Evolutionary conservation across 64 coral and sea anemone genomes (phyloP), one percentile per base, ranked within the genome.

Genomic region (Montipora foliosa): DNA sequence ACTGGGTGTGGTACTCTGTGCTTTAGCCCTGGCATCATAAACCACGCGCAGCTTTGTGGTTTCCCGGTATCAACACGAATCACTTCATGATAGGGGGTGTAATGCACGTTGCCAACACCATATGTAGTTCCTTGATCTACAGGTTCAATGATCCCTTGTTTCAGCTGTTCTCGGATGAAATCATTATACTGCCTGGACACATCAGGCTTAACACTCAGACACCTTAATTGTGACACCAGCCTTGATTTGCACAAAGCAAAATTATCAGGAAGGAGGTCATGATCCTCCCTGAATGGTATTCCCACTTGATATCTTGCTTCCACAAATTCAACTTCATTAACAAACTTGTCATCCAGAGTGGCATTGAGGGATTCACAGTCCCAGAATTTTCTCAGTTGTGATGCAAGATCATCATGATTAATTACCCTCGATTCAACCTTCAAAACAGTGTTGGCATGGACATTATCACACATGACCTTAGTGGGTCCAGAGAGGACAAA

Each of bases 261-360:
- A 67, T 95, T 95, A 79, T 90, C 93, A 46, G 93, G 74, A 7
- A 95, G 61, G 8, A 89, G 49, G 14, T 89, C 53, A 78, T 84
- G 87, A 48, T 89, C 53, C 37, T 93, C 84, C 22, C 87, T 93
- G 64, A 93, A 88, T 0, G 84, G 92, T 19, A 93, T 49, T 76
- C 72, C 61, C 19, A 77, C 91, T 80, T 87, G 53, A 87, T 94
- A 89, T 29, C 55, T 81, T 61, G 37, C 79, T 17, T 57, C 12
- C 58, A 79, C 69, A 22, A 89, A 94, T 49, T 83, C 48, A 74
- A 94, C 17, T 24, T 94, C 69, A 7, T 25, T 53, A 53, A 57
- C 77, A 79, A 79, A 52, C 45, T 79, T 93, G 47, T 92, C 80
- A 47, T 84, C 60, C 22, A 92, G 19, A 81, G 48, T 24, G 19